phyloP scores from a whole-genome alignment of 2,888 invertebrate genomes.

The Napeogenes sylphis region DNA sequence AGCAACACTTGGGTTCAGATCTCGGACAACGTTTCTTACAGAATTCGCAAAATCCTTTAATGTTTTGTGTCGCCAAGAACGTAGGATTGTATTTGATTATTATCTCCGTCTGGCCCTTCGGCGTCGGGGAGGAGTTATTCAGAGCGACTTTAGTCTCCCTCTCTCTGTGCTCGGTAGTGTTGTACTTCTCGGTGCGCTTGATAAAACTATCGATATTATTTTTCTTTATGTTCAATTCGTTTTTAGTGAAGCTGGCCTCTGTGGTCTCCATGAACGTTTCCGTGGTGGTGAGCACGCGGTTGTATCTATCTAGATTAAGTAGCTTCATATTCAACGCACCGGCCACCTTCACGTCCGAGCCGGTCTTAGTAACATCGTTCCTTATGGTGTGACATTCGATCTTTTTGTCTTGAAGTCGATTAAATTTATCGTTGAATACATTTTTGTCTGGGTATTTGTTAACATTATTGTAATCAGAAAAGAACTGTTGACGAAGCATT shows the following conservation, averaged over 20 bases:
- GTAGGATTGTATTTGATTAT: conserved; percentile 72
- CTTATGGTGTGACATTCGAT: conserved; percentile 69
- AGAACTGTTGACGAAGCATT: conserved; percentile 60
- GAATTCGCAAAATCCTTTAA: conserved; percentile 55
- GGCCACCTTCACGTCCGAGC: conserved; percentile 59
- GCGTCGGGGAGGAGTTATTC: conserved; percentile 39
- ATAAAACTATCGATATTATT: conserved; percentile 67
- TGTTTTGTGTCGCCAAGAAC: conserved; percentile 49
- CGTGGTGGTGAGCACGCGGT: conserved; percentile 63
- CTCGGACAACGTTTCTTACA: conserved; percentile 59
- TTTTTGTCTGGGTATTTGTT: conserved; percentile 1
- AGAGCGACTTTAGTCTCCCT: conserved; percentile 52
- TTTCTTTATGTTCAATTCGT: conserved; percentile 46
- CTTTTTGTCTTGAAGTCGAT: conserved; percentile 54
- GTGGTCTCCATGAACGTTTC: conserved; percentile 63
- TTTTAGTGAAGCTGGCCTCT: conserved; percentile 65
- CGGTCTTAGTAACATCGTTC: conserved; percentile 63
- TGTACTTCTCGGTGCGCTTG: conserved; percentile 70
- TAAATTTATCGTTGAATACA: conserved; percentile 50
- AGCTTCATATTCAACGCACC: conserved; percentile 68
- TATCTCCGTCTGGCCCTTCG: conserved; percentile 60
- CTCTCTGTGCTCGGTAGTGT: conserved; percentile 56
- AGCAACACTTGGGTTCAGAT: conserved; percentile 60
- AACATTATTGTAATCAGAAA: conserved; percentile 29
- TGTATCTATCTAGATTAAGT: conserved; percentile 62